These are phyloP conservation scores for Leucoma salicis DNA, from an alignment of 2,888 invertebrate genomes.

Conservation along the genomic window DNA sequence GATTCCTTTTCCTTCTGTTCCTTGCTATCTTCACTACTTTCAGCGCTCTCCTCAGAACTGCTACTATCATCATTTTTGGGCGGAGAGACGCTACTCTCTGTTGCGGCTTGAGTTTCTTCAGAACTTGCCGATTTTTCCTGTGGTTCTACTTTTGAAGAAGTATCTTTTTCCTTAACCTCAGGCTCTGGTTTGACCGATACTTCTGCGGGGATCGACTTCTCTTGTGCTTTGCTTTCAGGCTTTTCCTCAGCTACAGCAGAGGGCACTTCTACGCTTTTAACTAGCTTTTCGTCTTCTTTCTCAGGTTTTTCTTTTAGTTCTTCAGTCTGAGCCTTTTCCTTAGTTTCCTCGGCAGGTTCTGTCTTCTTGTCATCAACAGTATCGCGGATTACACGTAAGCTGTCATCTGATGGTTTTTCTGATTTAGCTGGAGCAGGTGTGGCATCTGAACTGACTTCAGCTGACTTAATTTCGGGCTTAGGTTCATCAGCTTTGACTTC, in stretches of 20 bases:
- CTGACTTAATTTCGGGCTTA: slow-evolving; percentile 30
- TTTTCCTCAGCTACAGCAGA: slow-evolving; percentile 8
- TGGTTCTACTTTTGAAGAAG: not conserved
- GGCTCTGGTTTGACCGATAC: not conserved
- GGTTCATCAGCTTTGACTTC: slow-evolving; percentile 27
- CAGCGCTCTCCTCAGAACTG: slow-evolving; percentile 27
- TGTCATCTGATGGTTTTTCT: slow-evolving; percentile 39
- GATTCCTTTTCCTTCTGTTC: slow-evolving; percentile 15
- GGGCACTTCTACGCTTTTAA: slow-evolving; percentile 16
- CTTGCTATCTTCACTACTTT: slow-evolving; percentile 22
- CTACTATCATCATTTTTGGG: not conserved
- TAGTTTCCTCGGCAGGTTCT: slow-evolving; percentile 16
- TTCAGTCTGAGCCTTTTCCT: slow-evolving; percentile 5
- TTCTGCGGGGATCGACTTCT: not conserved
- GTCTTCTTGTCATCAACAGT: slow-evolving; percentile 50
- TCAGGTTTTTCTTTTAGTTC: not conserved
- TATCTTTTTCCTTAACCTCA: not conserved
- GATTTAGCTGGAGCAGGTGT: slow-evolving; percentile 19
- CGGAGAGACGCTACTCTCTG: not conserved
- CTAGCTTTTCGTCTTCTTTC: slow-evolving; percentile 8
- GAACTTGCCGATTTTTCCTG: not conserved
- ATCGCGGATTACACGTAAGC: slow-evolving; percentile 61
- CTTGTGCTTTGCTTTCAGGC: not conserved
- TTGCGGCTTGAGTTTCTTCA: not conserved
- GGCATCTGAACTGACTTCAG: slow-evolving; percentile 15